phyloP scores from a whole-genome alignment of 2,888 invertebrate genomes.

The Cryptus viduatorius region DNA sequence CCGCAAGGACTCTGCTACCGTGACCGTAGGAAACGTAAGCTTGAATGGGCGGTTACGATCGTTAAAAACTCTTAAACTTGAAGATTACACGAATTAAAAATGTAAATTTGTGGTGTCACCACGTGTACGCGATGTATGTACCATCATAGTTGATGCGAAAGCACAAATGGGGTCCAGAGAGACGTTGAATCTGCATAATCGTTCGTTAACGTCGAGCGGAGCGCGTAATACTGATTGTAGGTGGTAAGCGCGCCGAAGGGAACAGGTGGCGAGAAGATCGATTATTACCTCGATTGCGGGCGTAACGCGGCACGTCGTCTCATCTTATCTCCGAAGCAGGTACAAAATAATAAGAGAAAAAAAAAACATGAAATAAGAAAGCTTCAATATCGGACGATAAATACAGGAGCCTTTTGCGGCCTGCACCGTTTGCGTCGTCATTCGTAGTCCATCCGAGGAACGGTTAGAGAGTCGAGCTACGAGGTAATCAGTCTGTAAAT shows the following conservation, averaged over 20 bases:
- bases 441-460: background rate
- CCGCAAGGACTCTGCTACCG: slow-evolving; percentile 20
- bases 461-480: slow-evolving; percentile 10
- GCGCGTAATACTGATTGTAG: slow-evolving; percentile 77
- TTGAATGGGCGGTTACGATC: slow-evolving; percentile 67
- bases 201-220: slow-evolving; percentile 73
- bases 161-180: slow-evolving; percentile 2
- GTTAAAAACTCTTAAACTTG: slow-evolving; percentile 76
- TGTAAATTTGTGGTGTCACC: slow-evolving; percentile 83
- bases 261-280: slow-evolving; percentile 78
- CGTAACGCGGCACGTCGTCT: slow-evolving; percentile 33
- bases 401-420: slow-evolving; percentile 31
- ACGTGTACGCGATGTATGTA: slow-evolving; percentile 68
- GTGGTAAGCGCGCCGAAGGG: slow-evolving; percentile 73
- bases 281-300: slow-evolving; percentile 64
- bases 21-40: slow-evolving; percentile 48
- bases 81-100: slow-evolving; percentile 82
- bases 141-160: slow-evolving; percentile 2
- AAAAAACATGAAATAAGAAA: slow-evolving; percentile 3
- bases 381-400: slow-evolving; percentile 41
- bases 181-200: slow-evolving; percentile 79
- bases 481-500: slow-evolving; percentile 54
- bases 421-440: slow-evolving; percentile 14
- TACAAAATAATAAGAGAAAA: slow-evolving; percentile 7
- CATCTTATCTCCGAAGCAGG: slow-evolving; percentile 30